These are phyloP conservation scores for Silurus meridionalis DNA, from an alignment of 2,113 vertebrate species.

Conservation along the genomic window DNA sequence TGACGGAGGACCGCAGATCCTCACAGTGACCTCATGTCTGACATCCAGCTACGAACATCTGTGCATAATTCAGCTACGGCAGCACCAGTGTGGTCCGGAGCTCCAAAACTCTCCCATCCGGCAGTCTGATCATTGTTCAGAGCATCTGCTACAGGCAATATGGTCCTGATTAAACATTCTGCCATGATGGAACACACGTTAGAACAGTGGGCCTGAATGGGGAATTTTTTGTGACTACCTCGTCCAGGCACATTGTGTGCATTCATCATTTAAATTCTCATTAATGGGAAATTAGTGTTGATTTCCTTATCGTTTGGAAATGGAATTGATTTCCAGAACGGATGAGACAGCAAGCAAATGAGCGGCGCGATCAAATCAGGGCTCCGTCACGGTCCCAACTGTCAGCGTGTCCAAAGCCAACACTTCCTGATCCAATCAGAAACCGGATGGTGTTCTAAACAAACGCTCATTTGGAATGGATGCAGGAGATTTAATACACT, in stretches of 20 bases:
- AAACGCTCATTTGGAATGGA: slow-evolving; percentile 56
- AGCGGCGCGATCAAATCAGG: slow-evolving; percentile 55
- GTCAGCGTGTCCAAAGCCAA: slow-evolving; percentile 55
- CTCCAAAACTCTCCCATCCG: slow-evolving; percentile 23
- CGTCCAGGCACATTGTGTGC: slow-evolving; percentile 32
- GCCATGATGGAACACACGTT: slow-evolving; percentile 32
- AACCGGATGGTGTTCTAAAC: slow-evolving; percentile 41
- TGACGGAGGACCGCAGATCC: slow-evolving; percentile 18
- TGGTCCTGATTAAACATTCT: slow-evolving; percentile 41
- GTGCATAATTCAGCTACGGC: slow-evolving; percentile 25
- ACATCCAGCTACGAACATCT: slow-evolving; percentile 53
- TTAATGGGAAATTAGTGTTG: slow-evolving; percentile 47
- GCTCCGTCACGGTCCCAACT: slow-evolving; percentile 37
- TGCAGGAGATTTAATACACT: slow-evolving; percentile 52
- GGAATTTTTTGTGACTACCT: slow-evolving; percentile 3
- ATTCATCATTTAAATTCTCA: slow-evolving; percentile 57
- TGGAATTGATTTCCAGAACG: slow-evolving; percentile 54
- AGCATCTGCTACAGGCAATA: slow-evolving; percentile 48
- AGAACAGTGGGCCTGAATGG: slow-evolving; percentile 25
- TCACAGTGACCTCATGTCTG: slow-evolving; percentile 18
- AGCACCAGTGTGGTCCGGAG: neutral
- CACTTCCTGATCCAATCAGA: slow-evolving; percentile 59
- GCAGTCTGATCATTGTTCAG: slow-evolving; percentile 37
- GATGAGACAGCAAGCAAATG: slow-evolving; percentile 49
- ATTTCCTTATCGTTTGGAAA: slow-evolving; percentile 51